A percentile compares a stretch with the other conserved stretches of the same genome.
These are phyloP conservation scores for Clarias pachynema DNA, from an alignment of 2,797 vertebrate species.

Conservation along the genomic window DNA sequence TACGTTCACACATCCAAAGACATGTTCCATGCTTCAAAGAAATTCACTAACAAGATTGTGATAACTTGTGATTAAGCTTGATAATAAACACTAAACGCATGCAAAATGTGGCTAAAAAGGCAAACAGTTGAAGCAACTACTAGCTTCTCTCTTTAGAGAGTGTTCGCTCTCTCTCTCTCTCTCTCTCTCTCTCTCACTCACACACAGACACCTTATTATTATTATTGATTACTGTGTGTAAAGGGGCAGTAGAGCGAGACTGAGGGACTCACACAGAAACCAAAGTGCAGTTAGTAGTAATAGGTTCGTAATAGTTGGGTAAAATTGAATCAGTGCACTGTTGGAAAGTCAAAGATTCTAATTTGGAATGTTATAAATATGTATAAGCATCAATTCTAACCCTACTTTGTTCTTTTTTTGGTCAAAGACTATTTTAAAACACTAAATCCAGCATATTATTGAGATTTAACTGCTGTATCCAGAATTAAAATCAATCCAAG, in stretches of 20 bases:
- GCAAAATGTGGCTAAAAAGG: background rate
- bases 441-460: background rate
- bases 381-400: background rate
- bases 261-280: background rate
- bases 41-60: background rate
- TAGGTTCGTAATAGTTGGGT: background rate
- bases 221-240: slow-evolving; percentile 1
- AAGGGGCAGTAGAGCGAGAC: background rate
- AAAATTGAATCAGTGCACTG: background rate
- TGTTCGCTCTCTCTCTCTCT: too few relatives aligned
- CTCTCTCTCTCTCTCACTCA: background rate
- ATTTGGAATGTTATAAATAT: background rate
- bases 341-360: background rate
- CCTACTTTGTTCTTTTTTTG: background rate
- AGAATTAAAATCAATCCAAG: background rate
- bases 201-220: background rate
- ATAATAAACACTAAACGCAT: slow-evolving; percentile 5
- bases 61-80: background rate
- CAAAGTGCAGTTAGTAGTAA: slow-evolving; percentile 11
- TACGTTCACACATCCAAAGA: background rate
- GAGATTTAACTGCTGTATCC: background rate
- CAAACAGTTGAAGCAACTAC: background rate
- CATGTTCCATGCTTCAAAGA: background rate
- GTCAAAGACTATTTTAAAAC: background rate
- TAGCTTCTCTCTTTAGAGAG: background rate